Evolutionary conservation across 2,888 invertebrate genomes (phyloP).

Genomic region (Diadromus collaris): DNA sequence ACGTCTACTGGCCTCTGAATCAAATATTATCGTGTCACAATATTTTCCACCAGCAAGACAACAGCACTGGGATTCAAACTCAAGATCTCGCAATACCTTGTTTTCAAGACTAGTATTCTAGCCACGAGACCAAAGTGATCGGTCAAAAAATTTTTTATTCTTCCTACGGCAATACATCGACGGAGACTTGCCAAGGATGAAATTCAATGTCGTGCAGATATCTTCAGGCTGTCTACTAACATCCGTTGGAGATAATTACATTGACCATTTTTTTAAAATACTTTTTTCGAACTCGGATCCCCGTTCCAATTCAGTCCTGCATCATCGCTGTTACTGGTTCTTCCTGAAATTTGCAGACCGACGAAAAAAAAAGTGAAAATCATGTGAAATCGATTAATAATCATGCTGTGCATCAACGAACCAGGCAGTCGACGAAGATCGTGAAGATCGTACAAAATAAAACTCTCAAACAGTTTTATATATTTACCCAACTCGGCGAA

Average conservation of each 20-base stretch:
- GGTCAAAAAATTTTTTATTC: too few species aligned
- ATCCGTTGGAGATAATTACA: slow-evolving; percentile 28
- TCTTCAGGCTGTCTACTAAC: too few species aligned
- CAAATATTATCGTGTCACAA: too few species aligned
- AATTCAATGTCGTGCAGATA: too few species aligned
- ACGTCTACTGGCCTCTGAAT: too few species aligned
- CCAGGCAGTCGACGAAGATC: background rate
- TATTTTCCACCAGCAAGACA: too few species aligned
- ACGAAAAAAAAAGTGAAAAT: background rate
- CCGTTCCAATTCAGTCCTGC: background rate
- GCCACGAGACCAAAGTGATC: too few species aligned
- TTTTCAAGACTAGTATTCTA: too few species aligned
- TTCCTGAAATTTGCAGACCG: background rate
- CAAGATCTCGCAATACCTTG: too few species aligned
- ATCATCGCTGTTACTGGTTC: background rate
- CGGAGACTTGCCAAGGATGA: too few species aligned
- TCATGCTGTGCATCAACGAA: background rate
- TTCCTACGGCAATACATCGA: too few species aligned
- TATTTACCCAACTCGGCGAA: slow-evolving; percentile 27
- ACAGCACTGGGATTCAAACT: too few species aligned
- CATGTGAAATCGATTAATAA: background rate
- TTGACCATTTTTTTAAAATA: slow-evolving; percentile 55
- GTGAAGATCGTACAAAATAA: background rate
- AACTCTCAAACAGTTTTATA: background rate
- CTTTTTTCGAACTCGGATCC: background rate